phyloP scores from a whole-genome alignment of 2,888 invertebrate genomes.

The Camponotus fellah region DNA sequence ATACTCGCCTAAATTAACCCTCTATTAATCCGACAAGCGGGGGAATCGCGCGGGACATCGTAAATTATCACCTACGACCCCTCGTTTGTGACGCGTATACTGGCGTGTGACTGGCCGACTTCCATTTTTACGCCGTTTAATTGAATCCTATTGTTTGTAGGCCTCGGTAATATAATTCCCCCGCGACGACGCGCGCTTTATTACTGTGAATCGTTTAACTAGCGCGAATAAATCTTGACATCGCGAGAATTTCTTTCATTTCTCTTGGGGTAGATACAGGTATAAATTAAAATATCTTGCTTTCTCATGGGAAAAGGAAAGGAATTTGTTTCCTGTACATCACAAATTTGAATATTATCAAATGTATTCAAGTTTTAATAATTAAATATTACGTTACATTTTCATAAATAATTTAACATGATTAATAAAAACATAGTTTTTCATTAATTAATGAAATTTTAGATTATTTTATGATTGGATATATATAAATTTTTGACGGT shows the following conservation, averaged over 20 bases:
- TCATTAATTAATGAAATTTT: background rate
- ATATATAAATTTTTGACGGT: background rate
- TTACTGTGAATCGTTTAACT: conserved; percentile 58
- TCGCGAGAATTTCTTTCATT: no score
- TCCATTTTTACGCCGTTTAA: conserved; percentile 72
- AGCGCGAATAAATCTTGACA: conserved; percentile 21
- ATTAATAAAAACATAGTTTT: background rate
- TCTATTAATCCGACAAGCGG: conserved; percentile 82
- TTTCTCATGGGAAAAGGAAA: background rate
- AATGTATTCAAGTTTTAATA: background rate
- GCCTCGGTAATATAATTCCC: conserved; percentile 56
- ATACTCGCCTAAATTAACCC: conserved; percentile 82
- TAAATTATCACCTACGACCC: conserved; percentile 77
- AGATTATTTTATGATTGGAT: background rate
- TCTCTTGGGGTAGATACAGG: background rate
- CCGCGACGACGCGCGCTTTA: conserved; percentile 56
- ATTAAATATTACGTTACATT: background rate
- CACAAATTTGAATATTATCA: background rate
- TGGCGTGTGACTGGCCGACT: conserved; percentile 63
- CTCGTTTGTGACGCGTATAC: conserved; percentile 59
- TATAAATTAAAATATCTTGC: conserved; percentile 23
- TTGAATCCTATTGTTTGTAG: conserved; percentile 71
- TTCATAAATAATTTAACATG: background rate
- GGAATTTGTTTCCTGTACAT: conserved; percentile 5
- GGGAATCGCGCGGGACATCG: conserved; percentile 69